Base-by-base conservation (phyloP, 1,140 invertebrate species). In the Euborellia annulipes region DNA sequence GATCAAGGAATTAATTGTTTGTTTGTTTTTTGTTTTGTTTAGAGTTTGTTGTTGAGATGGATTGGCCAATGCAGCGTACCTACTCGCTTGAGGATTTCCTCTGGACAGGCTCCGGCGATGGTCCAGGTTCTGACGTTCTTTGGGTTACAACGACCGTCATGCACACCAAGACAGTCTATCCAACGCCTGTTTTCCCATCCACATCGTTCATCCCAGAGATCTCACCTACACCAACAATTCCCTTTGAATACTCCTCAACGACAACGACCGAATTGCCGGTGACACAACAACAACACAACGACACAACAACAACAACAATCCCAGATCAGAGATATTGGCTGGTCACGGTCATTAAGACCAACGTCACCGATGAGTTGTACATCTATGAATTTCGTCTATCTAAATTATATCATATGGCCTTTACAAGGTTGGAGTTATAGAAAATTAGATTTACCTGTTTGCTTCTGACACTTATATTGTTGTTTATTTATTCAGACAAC, bases 51-150 rank as follows among this genome's bases (percentile, higher is more conserved):
- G 55, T 66, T 14, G 42, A 65, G 3, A 65, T 65, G 19, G 65
- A 67, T 50, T 65, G 70, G 45, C 60, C 71, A 41, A 61, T 69
- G 17, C 66, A 72, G 21, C 67, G 71, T 47, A 72, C 65, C 55
- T 78, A 73, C 51, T 73, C 66, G 48, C 64, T 86, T 43, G 82
- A 86, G 54, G 82, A 86, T 58, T 87, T 86, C 59, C 82, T 87
- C 56, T 87, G 84, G 84, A 85, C 79, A 0, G 83, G 82, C 1
- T 80, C 79, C 0, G 84, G 85, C 1, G 83, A 85, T 55, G 82
- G 79, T 2, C 67, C 72, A 14, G 53, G 56, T 7, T 52, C 41
- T 40, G 34, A 13, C 20, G 43, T 18, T 3, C 39, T 61, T 0
- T 50, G 50, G 36, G 20, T 45, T 48, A 51, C 64, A 53, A 45